phyloP scores from a whole-genome alignment of 1,140 invertebrate genomes.

The Sitobion miscanthi region DNA sequence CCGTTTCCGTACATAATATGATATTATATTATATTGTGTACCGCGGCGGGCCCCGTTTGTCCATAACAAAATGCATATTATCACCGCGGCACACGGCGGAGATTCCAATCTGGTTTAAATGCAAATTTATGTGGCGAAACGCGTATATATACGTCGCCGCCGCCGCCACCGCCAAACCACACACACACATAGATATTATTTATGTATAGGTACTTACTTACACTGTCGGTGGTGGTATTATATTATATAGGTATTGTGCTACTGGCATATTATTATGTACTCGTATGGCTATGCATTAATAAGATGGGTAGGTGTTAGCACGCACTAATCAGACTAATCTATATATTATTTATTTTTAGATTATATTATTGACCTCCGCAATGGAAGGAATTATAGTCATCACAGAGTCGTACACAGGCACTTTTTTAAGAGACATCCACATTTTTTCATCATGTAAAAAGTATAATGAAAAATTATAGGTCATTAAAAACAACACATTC shows the following conservation, averaged over 20 bases:
- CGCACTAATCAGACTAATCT: too few relatives aligned
- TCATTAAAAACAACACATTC: too few relatives aligned
- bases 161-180: not conserved
- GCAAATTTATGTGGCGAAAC: conserved; percentile 47
- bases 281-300: not conserved
- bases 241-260: not conserved
- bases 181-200: not conserved
- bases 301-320: too few relatives aligned
- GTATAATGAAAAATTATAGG: too few relatives aligned
- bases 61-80: conserved; percentile 56
- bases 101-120: conserved; percentile 53
- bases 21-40: conserved; percentile 61
- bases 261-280: not conserved
- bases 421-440: too few relatives aligned
- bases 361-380: too few relatives aligned
- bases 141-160: not conserved
- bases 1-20: not conserved
- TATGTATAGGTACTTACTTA: not conserved
- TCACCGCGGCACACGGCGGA: not conserved
- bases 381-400: too few relatives aligned
- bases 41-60: conserved; percentile 61
- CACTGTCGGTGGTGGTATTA: not conserved
- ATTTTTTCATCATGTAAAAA: too few relatives aligned
- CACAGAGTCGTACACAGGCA: too few relatives aligned
- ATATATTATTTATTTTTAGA: too few relatives aligned